These are phyloP conservation scores for Hiodon tergisus DNA, from an alignment of 2,113 vertebrate species.

Conservation along the genomic window DNA sequence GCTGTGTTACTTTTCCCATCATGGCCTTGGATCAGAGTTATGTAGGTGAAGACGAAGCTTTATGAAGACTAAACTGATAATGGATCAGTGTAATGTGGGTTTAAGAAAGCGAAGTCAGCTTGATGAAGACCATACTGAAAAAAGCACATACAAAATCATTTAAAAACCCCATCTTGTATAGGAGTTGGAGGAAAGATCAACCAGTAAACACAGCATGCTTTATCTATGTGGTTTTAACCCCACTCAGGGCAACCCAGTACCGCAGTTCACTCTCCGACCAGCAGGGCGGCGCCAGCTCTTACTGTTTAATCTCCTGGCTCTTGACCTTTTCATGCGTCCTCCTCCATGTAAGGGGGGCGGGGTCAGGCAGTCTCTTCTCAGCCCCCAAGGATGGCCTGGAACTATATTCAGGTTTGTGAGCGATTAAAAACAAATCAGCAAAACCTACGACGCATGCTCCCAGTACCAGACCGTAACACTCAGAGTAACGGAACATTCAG, in stretches of 20 bases:
- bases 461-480: conserved; percentile 20
- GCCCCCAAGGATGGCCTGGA: conserved; percentile 64
- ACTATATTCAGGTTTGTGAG: conserved; percentile 49
- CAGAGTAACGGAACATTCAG: conserved; percentile 21
- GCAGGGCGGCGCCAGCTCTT: conserved; percentile 57
- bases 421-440: conserved; percentile 33
- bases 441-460: conserved; percentile 2
- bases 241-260: conserved; percentile 8
- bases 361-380: conserved; percentile 80
- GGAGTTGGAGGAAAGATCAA: conserved; percentile 30
- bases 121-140: too few species aligned
- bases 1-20: too few species aligned
- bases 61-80: too few species aligned
- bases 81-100: too few species aligned
- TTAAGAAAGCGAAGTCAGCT: too few species aligned
- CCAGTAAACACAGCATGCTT: conserved; percentile 48
- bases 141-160: not conserved
- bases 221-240: conserved; percentile 6
- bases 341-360: conserved; percentile 83
- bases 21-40: too few species aligned
- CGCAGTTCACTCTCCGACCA: conserved; percentile 34
- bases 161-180: conserved; percentile 36
- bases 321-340: conserved; percentile 87
- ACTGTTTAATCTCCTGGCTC: conserved; percentile 89
- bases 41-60: too few species aligned